These are phyloP conservation scores for Lasioglossum zephyrum DNA, from an alignment of 2,888 invertebrate species.

Conservation along the genomic window DNA sequence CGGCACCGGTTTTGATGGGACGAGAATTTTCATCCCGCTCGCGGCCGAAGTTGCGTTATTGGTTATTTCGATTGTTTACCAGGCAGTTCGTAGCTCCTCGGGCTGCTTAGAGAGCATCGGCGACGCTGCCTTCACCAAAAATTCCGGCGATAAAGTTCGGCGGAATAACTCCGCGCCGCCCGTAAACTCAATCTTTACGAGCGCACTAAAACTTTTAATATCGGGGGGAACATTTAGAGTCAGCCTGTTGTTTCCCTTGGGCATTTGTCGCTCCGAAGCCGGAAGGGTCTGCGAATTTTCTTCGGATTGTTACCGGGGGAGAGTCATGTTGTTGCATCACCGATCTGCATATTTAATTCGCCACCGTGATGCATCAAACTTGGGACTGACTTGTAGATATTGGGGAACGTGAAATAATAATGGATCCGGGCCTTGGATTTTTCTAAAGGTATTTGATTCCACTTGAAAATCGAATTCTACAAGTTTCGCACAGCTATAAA, in stretches of 20 bases:
- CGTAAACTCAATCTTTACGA: constrained; percentile 50
- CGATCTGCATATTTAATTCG: constrained; percentile 3
- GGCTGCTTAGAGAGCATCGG: not conserved
- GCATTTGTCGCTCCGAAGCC: constrained; percentile 19
- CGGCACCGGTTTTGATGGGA: not conserved
- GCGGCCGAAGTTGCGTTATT: not conserved
- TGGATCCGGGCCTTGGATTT: not conserved
- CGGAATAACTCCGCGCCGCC: constrained; percentile 19
- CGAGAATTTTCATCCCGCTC: not conserved
- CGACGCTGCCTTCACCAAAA: constrained; percentile 22
- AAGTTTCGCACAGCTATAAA: not conserved
- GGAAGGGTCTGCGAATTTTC: constrained; percentile 15
- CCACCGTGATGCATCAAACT: not conserved
- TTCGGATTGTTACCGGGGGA: not conserved
- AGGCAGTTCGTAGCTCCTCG: not conserved
- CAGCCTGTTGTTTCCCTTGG: constrained; percentile 22
- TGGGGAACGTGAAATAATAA: not conserved
- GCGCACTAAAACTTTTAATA: constrained; percentile 44
- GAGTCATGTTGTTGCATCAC: not conserved
- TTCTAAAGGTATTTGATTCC: not conserved
- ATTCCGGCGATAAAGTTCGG: constrained; percentile 39
- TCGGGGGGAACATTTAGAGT: constrained; percentile 24
- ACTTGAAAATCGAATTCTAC: not conserved
- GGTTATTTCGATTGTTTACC: constrained; percentile 13
- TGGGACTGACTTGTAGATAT: not conserved